Conservation (phyloP, 2,797 vertebrate species). For the Echiichthys vipera region DNA sequence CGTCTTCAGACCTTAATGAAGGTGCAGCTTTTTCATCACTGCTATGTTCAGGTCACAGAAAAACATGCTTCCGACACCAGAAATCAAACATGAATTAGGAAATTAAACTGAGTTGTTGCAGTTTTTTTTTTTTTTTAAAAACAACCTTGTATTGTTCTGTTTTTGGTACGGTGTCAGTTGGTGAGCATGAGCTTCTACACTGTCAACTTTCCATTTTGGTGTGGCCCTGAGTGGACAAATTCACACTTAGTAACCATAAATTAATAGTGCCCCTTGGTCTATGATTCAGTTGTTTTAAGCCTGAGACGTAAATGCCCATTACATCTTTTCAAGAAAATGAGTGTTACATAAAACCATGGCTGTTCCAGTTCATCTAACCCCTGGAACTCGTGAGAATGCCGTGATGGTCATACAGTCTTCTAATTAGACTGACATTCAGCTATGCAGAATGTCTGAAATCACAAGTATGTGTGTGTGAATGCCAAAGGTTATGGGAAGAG, state of each 20-base stretch:
- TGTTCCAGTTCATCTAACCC: constrained; percentile 31
- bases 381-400: constrained; percentile 29
- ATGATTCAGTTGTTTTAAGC: neutral
- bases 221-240: neutral
- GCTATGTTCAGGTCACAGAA: neutral
- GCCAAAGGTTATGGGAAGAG: constrained; percentile 75
- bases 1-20: neutral
- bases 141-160: neutral
- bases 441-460: constrained; percentile 45
- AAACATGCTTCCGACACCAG: neutral
- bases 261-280: neutral
- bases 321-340: neutral
- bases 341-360: neutral
- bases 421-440: constrained; percentile 74
- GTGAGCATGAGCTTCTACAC: neutral
- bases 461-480: constrained; percentile 62
- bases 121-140: neutral
- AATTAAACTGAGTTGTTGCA: neutral
- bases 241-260: neutral
- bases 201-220: neutral
- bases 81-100: neutral
- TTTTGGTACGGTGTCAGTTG: neutral
- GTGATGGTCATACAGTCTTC: constrained; percentile 33
- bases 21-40: neutral
- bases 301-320: neutral